Evolutionary conservation across 2,113 vertebrate species (phyloP).

Genomic region (Halcyon malimbica): DNA sequence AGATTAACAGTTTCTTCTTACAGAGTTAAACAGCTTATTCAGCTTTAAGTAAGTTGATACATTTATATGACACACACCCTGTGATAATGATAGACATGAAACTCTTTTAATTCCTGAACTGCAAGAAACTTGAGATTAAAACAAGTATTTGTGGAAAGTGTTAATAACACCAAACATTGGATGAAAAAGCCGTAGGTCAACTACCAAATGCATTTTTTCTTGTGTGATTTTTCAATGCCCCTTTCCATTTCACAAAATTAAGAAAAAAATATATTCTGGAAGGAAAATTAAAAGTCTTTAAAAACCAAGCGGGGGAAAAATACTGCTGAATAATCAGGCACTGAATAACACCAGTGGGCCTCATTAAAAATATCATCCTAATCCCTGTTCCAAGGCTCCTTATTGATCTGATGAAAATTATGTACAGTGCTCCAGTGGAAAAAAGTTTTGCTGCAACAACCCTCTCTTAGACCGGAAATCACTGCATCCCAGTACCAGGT

Average conservation of each 20-base stretch:
- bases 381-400: neutral
- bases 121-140: neutral
- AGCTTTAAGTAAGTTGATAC: neutral
- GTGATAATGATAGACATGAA: neutral
- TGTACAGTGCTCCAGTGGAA: neutral
- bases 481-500: neutral
- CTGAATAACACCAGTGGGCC: neutral
- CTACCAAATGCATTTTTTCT: neutral
- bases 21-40: neutral
- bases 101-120: neutral
- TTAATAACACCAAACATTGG: neutral
- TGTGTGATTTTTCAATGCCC: neutral
- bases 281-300: neutral
- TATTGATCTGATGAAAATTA: neutral
- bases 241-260: slow-evolving; percentile 3
- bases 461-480: neutral
- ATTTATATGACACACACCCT: neutral
- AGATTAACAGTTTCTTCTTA: neutral
- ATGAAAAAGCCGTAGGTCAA: neutral
- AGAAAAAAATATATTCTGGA: neutral
- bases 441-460: neutral
- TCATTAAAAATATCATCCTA: slow-evolving; percentile 1
- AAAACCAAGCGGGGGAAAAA: neutral
- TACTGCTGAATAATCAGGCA: neutral
- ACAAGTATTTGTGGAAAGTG: neutral